phyloP scores from a whole-genome alignment of 2,113 vertebrate species.

The Nicator chloris region DNA sequence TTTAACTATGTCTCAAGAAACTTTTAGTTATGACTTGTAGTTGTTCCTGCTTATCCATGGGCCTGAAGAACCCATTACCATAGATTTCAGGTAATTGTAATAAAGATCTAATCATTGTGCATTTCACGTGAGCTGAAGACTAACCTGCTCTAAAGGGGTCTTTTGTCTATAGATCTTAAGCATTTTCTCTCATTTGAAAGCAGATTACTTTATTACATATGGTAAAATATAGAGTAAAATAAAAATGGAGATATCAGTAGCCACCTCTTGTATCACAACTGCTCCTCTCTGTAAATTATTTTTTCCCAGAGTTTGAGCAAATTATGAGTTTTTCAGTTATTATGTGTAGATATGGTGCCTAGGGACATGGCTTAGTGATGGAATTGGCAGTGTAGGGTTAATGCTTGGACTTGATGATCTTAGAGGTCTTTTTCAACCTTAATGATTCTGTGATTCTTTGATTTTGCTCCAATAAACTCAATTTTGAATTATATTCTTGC shows the following conservation, averaged over 20 bases:
- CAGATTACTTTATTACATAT: not conserved
- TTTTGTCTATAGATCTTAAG: not conserved
- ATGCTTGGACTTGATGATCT: not conserved
- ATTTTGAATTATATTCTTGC: not conserved
- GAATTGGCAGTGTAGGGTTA: too few species aligned
- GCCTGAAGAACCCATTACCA: not conserved
- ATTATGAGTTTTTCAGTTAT: not conserved
- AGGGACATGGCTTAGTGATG: not conserved
- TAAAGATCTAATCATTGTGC: not conserved
- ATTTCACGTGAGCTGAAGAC: not conserved
- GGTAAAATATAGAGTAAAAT: not conserved
- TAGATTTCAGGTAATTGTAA: not conserved
- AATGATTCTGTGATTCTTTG: not conserved
- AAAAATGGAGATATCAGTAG: not conserved
- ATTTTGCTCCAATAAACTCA: not conserved
- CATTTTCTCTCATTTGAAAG: not conserved
- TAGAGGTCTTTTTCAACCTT: not conserved
- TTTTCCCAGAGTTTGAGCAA: not conserved
- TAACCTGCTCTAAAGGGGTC: not conserved
- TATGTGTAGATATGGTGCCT: too few species aligned
- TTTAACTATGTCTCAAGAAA: not conserved
- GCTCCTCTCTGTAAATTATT: not conserved
- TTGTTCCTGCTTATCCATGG: not conserved
- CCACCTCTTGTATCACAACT: not conserved
- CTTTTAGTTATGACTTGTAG: not conserved